phyloP scores from a whole-genome alignment of 1,140 invertebrate genomes.

The Lethrus apterus region DNA sequence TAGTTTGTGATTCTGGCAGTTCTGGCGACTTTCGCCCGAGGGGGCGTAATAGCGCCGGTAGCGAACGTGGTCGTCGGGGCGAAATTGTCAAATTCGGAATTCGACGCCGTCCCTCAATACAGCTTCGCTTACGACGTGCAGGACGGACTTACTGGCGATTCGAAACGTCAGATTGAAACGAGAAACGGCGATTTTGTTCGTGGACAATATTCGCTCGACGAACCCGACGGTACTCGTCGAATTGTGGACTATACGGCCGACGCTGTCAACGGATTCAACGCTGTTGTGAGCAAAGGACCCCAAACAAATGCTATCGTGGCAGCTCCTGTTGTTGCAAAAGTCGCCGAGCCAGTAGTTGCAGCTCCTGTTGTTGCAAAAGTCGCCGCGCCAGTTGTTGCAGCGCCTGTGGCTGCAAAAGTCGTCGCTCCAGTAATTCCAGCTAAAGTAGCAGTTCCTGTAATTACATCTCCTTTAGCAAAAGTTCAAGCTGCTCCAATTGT shows the following conservation, averaged over 20 bases:
- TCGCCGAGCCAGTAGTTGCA: conserved; percentile 13
- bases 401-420: conserved; percentile 15
- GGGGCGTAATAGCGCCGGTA: conserved; percentile 10
- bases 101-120: conserved; percentile 46
- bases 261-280: conserved; percentile 46
- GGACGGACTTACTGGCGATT: conserved; percentile 50
- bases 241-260: conserved; percentile 60
- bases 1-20: conserved; percentile 6
- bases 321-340: conserved; percentile 14
- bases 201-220: conserved; percentile 53
- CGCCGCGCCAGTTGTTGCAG: conserved; percentile 13
- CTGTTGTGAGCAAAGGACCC: conserved; percentile 38
- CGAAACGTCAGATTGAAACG: conserved; percentile 48
- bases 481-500: conserved; percentile 3
- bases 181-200: conserved; percentile 53
- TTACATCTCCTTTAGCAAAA: conserved; percentile 10
- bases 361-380: conserved; percentile 16
- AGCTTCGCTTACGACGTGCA: conserved; percentile 49
- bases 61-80: conserved; percentile 17
- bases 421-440: conserved; percentile 6
- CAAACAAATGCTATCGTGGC: conserved; percentile 1
- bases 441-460: background rate
- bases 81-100: conserved; percentile 25
- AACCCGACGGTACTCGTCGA: conserved; percentile 55
- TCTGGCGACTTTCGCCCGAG: conserved; percentile 6